Evolutionary conservation across 2,888 invertebrate genomes (phyloP).

Genomic region (Agriotes lineatus): DNA sequence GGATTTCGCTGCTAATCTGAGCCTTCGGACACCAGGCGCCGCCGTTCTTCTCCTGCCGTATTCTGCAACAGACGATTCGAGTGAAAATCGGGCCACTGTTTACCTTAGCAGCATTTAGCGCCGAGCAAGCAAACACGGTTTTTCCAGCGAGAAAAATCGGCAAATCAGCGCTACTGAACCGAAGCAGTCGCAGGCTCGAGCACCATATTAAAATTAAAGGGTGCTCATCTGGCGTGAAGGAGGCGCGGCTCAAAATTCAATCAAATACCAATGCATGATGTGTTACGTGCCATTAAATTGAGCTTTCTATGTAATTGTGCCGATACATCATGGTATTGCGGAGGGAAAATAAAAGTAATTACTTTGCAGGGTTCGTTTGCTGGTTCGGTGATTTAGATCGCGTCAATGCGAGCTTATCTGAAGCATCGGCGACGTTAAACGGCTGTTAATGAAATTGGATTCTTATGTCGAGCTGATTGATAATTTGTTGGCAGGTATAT

Average conservation of each 20-base stretch:
- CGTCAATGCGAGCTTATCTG: slow-evolving; percentile 39
- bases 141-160: neutral
- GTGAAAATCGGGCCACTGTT: neutral
- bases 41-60: slow-evolving; percentile 86
- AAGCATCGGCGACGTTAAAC: slow-evolving; percentile 35
- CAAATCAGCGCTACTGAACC: neutral
- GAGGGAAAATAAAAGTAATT: slow-evolving; percentile 51
- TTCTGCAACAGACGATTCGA: too few species aligned
- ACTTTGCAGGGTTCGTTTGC: slow-evolving; percentile 46
- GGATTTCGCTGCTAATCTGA: slow-evolving; percentile 79
- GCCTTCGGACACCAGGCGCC: slow-evolving; percentile 95
- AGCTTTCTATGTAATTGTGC: slow-evolving; percentile 60
- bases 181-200: neutral
- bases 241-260: slow-evolving; percentile 51
- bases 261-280: slow-evolving; percentile 55
- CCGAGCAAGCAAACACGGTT: neutral
- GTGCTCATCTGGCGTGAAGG: slow-evolving; percentile 41
- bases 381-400: slow-evolving; percentile 46
- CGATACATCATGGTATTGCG: slow-evolving; percentile 57
- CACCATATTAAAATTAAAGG: slow-evolving; percentile 37
- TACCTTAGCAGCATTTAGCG: neutral
- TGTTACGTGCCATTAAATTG: slow-evolving; percentile 61
- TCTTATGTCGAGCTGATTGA: slow-evolving; percentile 27
- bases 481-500: neutral
- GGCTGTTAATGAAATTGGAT: slow-evolving; percentile 42